Base-by-base conservation (phyloP, 1,140 invertebrate genomes). In the Drosophila obscura region DNA sequence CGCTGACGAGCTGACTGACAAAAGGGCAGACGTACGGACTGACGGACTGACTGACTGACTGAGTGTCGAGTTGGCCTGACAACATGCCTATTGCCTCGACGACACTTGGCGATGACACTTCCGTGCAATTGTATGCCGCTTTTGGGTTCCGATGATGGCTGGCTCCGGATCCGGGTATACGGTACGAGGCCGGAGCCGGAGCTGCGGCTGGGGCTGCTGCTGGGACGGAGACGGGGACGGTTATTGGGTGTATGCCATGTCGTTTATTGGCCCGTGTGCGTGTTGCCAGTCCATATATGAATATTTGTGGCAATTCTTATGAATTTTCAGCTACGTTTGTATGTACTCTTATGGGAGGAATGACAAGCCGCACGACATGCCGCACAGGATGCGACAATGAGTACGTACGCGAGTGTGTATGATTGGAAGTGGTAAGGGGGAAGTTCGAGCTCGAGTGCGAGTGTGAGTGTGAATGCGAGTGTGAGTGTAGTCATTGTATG, bases 241-340 rank as follows among this genome's bases (percentile, higher is more conserved):
- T 85, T 85, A 85, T 85, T 85, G 82, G 82, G 64, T 69, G 66
- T 69, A 69, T 69, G 66, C 66, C 66, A 69, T 69, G 66, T 69
- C 66, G 66, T 69, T 69, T 69, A 69, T 69, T 69, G 66, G 66
- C 64, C 82, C 79, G 66, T 82, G 80, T 85, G 82, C 82, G 82
- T 85, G 82, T 82, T 78, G 82, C 72, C 65, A 79, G 78, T 62
- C 78, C 78, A 78, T 85, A 84, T 84, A 87, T 85, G 81, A 85
- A 85, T 85, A 85, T 85, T 87, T 85, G 81, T 74, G 82, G 82
- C 74, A 85, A 87, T 85, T 85, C 82, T 85, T 85, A 85, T 85
- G 83, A 85, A 82, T 85, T 87, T 87, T 82, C 78, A 75, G 75
- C 62, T 75, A 79, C 80, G 72, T 68, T 58, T 66, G 61, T 63